phyloP scores from a whole-genome alignment of 2,797 vertebrate species.

The Argentina silus region DNA sequence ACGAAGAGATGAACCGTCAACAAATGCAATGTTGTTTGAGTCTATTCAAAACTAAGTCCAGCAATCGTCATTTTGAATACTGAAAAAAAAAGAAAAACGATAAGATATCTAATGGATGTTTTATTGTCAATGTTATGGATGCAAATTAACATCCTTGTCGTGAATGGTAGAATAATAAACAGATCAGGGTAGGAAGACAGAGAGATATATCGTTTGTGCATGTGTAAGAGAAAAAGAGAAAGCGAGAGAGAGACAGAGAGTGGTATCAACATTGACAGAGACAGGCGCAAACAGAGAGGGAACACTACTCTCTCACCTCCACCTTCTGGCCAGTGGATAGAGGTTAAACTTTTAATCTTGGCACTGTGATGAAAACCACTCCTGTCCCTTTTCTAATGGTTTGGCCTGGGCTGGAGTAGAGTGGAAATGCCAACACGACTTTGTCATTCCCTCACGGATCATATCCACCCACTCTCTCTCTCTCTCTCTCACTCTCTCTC shows the following conservation, averaged over 20 bases:
- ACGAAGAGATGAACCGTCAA: neutral
- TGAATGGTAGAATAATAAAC: neutral
- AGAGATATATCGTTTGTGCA: neutral
- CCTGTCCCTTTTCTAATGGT: neutral
- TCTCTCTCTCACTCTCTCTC: neutral
- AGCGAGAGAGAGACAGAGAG: neutral
- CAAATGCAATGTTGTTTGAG: neutral
- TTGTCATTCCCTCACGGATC: constrained; percentile 15
- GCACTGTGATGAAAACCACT: neutral
- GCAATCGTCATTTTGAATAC: neutral
- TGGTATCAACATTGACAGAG: neutral
- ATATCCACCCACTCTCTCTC: neutral
- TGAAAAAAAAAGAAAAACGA: neutral
- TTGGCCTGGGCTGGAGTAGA: neutral
- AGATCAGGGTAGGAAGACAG: neutral
- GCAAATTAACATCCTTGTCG: neutral
- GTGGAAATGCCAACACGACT: constrained; percentile 13
- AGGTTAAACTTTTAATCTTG: neutral
- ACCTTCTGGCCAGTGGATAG: neutral
- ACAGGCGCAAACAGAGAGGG: too few species aligned
- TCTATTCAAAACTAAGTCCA: neutral
- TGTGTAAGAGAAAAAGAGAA: neutral
- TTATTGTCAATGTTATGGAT: neutral
- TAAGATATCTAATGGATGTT: neutral
- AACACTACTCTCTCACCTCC: too few species aligned